These are phyloP conservation scores for Microplitis mediator DNA, from an alignment of 1,140 invertebrate genomes.

Conservation along the genomic window DNA sequence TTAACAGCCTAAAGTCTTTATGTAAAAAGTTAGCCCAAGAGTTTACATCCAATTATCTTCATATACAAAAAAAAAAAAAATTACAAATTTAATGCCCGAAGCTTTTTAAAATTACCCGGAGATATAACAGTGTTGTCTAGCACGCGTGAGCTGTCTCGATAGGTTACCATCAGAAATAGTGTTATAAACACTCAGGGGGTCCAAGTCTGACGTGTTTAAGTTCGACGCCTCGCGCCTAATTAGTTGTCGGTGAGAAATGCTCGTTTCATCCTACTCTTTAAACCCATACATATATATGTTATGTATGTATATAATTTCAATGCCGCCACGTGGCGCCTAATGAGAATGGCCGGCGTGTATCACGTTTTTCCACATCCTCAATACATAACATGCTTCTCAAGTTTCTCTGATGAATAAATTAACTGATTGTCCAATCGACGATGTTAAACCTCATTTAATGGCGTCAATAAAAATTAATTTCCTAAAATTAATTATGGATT, in stretches of 20 bases:
- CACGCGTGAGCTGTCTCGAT: not conserved
- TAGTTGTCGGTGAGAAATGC: conserved; percentile 49
- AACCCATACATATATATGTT: not conserved
- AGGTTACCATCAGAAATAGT: conserved; percentile 5
- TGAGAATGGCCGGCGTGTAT: conserved; percentile 38
- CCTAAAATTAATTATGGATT: not conserved
- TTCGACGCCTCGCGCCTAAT: conserved; percentile 54
- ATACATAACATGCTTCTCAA: conserved; percentile 16
- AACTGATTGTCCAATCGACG: not conserved
- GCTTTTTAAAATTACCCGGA: not conserved
- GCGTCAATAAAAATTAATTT: not conserved
- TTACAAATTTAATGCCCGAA: not conserved
- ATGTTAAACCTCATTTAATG: not conserved
- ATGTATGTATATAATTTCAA: conserved; percentile 48
- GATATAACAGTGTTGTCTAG: not conserved
- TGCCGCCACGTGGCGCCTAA: conserved; percentile 52
- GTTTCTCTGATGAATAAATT: conserved; percentile 15
- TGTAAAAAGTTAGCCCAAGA: too few relatives aligned
- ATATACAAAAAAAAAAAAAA: not conserved
- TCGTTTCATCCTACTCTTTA: conserved; percentile 35
- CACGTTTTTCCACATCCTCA: conserved; percentile 34
- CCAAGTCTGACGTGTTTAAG: conserved; percentile 36
- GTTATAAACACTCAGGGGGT: conserved; percentile 33
- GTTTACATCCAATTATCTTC: too few relatives aligned
- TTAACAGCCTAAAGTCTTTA: too few relatives aligned